phyloP scores from a whole-genome alignment of 2,113 vertebrate genomes.

The Pseudorhombus dupliciocellatus region DNA sequence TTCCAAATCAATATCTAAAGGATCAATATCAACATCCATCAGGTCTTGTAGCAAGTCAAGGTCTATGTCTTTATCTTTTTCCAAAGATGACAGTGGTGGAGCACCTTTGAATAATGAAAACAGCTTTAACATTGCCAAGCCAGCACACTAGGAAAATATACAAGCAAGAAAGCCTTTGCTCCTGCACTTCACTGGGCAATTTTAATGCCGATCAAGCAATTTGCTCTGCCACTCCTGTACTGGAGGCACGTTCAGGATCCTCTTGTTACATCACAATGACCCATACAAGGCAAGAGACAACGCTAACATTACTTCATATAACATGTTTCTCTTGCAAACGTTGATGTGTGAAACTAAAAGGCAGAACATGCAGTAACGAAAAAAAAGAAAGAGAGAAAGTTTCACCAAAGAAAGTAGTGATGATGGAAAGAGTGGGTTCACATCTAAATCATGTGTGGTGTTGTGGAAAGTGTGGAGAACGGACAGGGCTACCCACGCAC shows the following conservation, averaged over 20 bases:
- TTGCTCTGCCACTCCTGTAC: neutral
- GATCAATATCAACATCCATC: constrained; percentile 99
- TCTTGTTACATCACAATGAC: neutral
- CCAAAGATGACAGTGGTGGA: constrained; percentile 95
- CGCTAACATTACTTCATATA: neutral
- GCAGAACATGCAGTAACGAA: constrained; percentile 44
- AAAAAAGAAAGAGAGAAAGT: constrained; percentile 3
- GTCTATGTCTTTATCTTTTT: constrained; percentile 99
- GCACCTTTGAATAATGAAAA: constrained; percentile 90
- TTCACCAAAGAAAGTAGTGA: constrained; percentile 22
- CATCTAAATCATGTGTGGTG: neutral
- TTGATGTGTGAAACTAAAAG: constrained; percentile 29
- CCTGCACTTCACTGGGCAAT: neutral
- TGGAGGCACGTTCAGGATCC: constrained; percentile 20
- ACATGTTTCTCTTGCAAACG: constrained; percentile 1
- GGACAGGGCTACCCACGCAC: constrained; percentile 72
- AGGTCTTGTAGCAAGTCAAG: constrained; percentile 99
- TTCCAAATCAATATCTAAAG: constrained; percentile 99
- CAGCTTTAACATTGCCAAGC: constrained; percentile 81
- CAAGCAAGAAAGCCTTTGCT: constrained; percentile 44
- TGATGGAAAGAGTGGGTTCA: neutral
- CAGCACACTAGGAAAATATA: constrained; percentile 62
- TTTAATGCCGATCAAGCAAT: neutral
- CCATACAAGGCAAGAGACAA: neutral
- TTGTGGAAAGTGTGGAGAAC: constrained; percentile 9